Conservation (phyloP, 1,140 invertebrate species). For the Sitophilus oryzae region DNA sequence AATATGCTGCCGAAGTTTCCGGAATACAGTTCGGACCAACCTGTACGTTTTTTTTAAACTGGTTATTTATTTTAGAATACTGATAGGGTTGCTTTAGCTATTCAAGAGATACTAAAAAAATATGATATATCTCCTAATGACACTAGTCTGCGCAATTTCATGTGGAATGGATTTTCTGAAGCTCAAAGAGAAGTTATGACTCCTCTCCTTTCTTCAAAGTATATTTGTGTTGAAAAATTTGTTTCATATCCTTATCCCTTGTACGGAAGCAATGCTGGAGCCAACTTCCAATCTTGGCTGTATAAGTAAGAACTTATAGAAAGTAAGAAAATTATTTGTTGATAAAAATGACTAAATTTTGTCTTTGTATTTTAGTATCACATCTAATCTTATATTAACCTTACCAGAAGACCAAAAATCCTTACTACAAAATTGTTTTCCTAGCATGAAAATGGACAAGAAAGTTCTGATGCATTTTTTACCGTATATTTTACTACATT, state of each 20-base stretch:
- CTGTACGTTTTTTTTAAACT: too few relatives aligned
- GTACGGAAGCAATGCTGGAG: conserved; percentile 58
- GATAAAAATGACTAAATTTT: neutral
- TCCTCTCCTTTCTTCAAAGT: conserved; percentile 63
- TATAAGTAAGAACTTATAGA: conserved; percentile 56
- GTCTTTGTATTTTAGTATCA: conserved; percentile 48
- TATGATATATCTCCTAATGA: conserved; percentile 61
- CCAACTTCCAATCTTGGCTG: conserved; percentile 66
- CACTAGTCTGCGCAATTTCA: conserved; percentile 47
- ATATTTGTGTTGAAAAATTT: conserved; percentile 41
- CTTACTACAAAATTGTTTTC: conserved; percentile 59
- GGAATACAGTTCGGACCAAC: too few relatives aligned
- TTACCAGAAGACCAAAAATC: conserved; percentile 50
- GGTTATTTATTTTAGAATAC: conserved; percentile 50
- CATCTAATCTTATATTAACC: conserved; percentile 52
- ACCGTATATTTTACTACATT: conserved; percentile 62
- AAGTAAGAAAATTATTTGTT: too few relatives aligned
- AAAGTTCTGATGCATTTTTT: conserved; percentile 64
- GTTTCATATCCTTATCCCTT: conserved; percentile 48
- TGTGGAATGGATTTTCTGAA: conserved; percentile 62
- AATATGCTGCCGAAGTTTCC: too few relatives aligned
- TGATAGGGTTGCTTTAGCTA: conserved; percentile 66
- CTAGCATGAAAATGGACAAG: conserved; percentile 63
- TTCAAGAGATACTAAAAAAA: conserved; percentile 67
- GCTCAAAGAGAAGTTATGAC: conserved; percentile 65